Evolutionary conservation across 2,888 invertebrate species (phyloP).

Genomic region (Fragum whitleyi): DNA sequence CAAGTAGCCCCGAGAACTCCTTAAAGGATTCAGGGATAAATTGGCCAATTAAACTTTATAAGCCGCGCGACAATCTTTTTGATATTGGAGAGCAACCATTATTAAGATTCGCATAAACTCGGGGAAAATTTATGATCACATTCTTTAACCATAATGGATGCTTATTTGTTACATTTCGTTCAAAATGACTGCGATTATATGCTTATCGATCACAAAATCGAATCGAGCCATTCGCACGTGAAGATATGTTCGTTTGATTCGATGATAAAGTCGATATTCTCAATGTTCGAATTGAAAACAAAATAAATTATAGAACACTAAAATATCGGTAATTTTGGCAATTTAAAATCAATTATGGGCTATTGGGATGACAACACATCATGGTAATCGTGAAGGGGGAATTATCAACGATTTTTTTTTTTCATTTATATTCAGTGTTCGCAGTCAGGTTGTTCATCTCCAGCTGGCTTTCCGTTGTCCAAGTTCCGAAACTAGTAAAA

Average conservation of each 20-base stretch:
- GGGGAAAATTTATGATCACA: constrained; percentile 2
- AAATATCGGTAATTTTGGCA: neutral
- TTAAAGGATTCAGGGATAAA: too few relatives aligned
- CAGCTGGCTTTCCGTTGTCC: too few relatives aligned
- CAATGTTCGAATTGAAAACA: constrained; percentile 2
- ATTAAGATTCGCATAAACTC: constrained; percentile 21
- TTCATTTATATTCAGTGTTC: too few relatives aligned
- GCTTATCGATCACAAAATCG: constrained; percentile 43
- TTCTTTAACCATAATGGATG: constrained; percentile 18
- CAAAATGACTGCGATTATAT: constrained; percentile 22
- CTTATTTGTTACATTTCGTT: constrained; percentile 18
- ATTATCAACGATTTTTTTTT: too few relatives aligned
- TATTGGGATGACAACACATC: constrained; percentile 23
- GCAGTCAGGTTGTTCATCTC: too few relatives aligned
- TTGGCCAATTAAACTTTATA: neutral
- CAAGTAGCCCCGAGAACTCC: too few relatives aligned
- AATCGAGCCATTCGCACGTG: constrained; percentile 20
- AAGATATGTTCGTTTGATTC: constrained; percentile 27
- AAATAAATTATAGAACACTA: neutral
- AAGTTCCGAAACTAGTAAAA: too few relatives aligned
- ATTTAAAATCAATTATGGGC: constrained; percentile 13
- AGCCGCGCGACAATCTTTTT: constrained; percentile 16
- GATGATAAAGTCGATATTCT: constrained; percentile 13
- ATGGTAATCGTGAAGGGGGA: constrained; percentile 10
- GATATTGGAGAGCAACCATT: constrained; percentile 4